Evolutionary conservation across 2,113 vertebrate species (phyloP), one percentile per base, ranked within the genome.

Genomic region (Catharus fuscescens): DNA sequence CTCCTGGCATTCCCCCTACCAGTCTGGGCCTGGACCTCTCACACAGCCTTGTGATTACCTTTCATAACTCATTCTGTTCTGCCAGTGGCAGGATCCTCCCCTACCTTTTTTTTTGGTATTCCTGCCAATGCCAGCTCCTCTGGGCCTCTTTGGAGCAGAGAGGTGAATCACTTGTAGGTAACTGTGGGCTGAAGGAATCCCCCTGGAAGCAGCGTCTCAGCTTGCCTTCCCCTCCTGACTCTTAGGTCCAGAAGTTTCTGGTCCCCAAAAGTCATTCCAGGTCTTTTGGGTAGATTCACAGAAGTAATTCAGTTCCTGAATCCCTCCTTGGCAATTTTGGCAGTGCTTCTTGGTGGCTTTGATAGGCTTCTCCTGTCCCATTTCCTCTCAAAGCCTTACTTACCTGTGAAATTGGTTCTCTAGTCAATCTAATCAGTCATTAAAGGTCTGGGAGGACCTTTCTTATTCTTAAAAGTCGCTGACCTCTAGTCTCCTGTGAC

Each of bases 1-100:
- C 53, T 92, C 11, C n/a, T 74, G 90, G 76, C 60, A 86, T 94
- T 95, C 31, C 74, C 80, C 59, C 21, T 66, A 52, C 92, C 79
- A 79, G 70, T 86, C 90, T 92, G 71, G 60, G 47, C 69, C 64
- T 80, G 87, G 89, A 50, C 20, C 50, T 82, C 32, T 86, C 42
- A 26, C 3, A 5, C 47, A 95, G 52, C 82, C 19, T 52, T 2
- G 7, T 5, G 2, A 36, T 38, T 90, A 31, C 40, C 65, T 82
- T 92, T 77, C 50, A 50, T 77, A 67, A 26, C 36, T 90, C 18
- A 8, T 40, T 54, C 40, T 66, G 60, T 62, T 88, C n/a, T 83
- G 56, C 48, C 88, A 52, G 21, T 8, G 5, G 18, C 0, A 0
- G 76, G 40, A 90, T 94, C 53, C 21, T 76, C 53, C 61, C 67